Percentiles rank a stretch among this genome's conserved stretches.
Conservation (phyloP, 2,888 invertebrate species). For the Amiota minor region DNA sequence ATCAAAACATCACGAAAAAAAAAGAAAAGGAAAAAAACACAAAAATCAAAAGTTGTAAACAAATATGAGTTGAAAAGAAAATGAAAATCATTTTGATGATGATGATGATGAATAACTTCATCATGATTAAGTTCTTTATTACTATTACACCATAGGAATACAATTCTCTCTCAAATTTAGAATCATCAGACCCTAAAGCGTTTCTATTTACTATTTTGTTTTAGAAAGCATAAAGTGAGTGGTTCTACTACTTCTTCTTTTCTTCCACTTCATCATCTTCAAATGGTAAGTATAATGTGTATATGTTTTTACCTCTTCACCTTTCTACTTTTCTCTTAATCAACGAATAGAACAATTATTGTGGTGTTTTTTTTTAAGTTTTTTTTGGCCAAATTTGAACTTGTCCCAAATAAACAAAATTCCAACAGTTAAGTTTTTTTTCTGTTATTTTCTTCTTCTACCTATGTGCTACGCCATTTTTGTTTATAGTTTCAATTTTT, state of each 20-base stretch:
- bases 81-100: constrained; percentile 51
- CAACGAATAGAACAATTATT: not conserved
- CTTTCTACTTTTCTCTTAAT: too few relatives aligned
- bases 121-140: not conserved
- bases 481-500: not conserved
- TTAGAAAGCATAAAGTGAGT: constrained; percentile 4
- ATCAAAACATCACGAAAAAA: constrained; percentile 25
- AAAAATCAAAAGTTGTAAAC: constrained; percentile 67
- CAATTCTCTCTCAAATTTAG: not conserved
- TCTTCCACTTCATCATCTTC: not conserved
- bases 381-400: constrained; percentile 51
- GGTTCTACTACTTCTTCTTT: not conserved
- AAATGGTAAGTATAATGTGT: not conserved
- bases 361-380: not conserved
- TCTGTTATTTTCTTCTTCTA: not conserved
- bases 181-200: constrained; percentile 8
- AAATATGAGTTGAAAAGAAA: constrained; percentile 68
- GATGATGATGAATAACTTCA: not conserved
- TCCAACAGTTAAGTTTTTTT: constrained; percentile 28
- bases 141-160: not conserved
- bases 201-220: not conserved
- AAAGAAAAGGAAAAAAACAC: constrained; percentile 43
- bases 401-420: constrained; percentile 69
- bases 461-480: not conserved
- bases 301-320: too few relatives aligned